Evolutionary conservation across 2,797 vertebrate genomes (phyloP), one percentile per base, ranked within the genome.

Genomic region (Potorous gilbertii): DNA sequence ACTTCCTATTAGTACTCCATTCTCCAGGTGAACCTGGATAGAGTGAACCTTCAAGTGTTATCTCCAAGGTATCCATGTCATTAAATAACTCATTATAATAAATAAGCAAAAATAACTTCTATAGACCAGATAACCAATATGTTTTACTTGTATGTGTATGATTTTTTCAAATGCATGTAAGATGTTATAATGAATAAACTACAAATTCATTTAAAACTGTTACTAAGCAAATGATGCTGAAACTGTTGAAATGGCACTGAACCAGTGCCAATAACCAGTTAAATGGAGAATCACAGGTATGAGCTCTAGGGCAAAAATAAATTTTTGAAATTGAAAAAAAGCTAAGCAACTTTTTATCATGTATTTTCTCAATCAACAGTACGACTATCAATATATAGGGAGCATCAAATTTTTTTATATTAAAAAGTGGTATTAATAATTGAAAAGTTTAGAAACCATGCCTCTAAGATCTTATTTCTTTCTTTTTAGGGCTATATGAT

Each of bases 271-370:
- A 62, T 40, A 96, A 52, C 14, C 56, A 55, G 5, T 29, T 94
- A 55, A 92, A 55, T 28, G 93, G 96, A 55, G 46, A 95, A 56
- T 96, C 55, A 40, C 0, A 40, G 66, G 66, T 74, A 21, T 74
- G 66, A 93, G 87, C 62, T 27, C 9, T 50, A 90, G 9, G 56
- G 91, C 34, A 92, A 6, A 28, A 21, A 62, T 40, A 91, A 66
- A 91, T 56, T 90, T 55, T 92, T 46, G 50, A 29, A 66, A 11
- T n/a, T n/a, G n/a, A n/a, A n/a, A n/a, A n/a, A n/a, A n/a, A n/a
- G n/a, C 9, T 87, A 87, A 87, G 3, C 40, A 87, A 21, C 10
- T 87, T 87, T 46, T 87, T 87, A 40, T 50, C 40, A 46, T 46
- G 9, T 87, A 27, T 46, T 50, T 87, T 40, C 31, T 74, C 66